Base-by-base conservation (phyloP, 2,888 invertebrate species). In the Tupiocoris notatus region DNA sequence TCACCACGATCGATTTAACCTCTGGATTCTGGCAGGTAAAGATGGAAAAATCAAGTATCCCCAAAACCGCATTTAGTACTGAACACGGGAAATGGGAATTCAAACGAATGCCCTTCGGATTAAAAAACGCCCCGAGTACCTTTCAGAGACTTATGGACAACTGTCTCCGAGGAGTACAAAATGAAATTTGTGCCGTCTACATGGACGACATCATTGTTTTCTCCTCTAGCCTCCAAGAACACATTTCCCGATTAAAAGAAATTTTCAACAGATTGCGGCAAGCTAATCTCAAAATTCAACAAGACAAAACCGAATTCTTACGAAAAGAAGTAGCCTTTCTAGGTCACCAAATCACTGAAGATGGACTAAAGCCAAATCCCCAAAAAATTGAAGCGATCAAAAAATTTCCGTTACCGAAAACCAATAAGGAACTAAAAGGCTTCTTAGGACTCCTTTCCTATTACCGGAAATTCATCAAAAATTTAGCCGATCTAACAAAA, bases 11-110 rank as follows among this genome's bases (percentile, higher is more conserved):
- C 7, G 80, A 81, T 57, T 61, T 81, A 0, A 79, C 78, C 3
- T 76, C 71, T n/a, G 81, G 82, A 1, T 81, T 80, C 54, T 80
- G 81, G 25, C 81, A 81, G 70, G 80, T 81, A 17, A 77, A 80
- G 25, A 17, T 77, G 63, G 58, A 66, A 7, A 16, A 62, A 59
- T 9, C 18, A 0, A 64, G 64, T 23, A 67, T 62, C 1, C 70
- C 54, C 1, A 77, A 77, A 77, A 74, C 74, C 7, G 66, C 77
- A 9, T 75, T 77, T 54, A 71, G 58, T 20, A 77, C 77, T 1
- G 67, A 75, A 62, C 6, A 67, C 6, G 75, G 75, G 9, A 66
- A 75, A 3, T 75, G 58, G 25, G 68, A 77, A 24, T 77, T 77
- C 17, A 20, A 65, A 6, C 22, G 66, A 2, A 75, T 77, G 75